phyloP scores from a whole-genome alignment of 2,797 vertebrate genomes.

The Gallirallus australis region DNA sequence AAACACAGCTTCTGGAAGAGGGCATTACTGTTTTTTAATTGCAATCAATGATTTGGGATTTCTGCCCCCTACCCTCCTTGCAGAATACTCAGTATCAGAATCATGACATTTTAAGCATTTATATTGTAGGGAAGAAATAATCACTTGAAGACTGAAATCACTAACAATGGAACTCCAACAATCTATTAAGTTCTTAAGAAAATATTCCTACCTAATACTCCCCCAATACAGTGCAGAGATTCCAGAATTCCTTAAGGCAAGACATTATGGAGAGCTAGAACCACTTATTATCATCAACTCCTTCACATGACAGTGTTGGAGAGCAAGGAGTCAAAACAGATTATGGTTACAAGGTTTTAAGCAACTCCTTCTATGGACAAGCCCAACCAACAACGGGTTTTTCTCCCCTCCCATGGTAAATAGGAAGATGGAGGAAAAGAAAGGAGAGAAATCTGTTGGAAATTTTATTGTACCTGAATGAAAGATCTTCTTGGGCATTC shows the following conservation, averaged over 20 bases:
- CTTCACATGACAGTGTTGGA: not conserved
- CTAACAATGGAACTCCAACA: not conserved
- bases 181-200: not conserved
- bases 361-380: not conserved
- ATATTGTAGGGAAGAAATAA: not conserved
- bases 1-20: not conserved
- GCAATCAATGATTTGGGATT: not conserved
- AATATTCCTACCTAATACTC: not conserved
- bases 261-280: not conserved
- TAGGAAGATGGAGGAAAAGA: not conserved
- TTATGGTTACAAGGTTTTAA: not conserved
- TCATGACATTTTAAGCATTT: not conserved
- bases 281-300: not conserved
- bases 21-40: not conserved
- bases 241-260: not conserved
- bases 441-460: not conserved
- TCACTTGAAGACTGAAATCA: not conserved
- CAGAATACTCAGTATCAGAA: not conserved
- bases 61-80: not conserved
- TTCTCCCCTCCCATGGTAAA: not conserved
- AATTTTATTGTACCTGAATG: not conserved
- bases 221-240: not conserved
- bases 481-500: not conserved
- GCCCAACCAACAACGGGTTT: not conserved
- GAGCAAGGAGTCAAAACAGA: not conserved